Evolutionary conservation across 1,140 invertebrate genomes (phyloP).

Genomic region (Ips typographus): DNA sequence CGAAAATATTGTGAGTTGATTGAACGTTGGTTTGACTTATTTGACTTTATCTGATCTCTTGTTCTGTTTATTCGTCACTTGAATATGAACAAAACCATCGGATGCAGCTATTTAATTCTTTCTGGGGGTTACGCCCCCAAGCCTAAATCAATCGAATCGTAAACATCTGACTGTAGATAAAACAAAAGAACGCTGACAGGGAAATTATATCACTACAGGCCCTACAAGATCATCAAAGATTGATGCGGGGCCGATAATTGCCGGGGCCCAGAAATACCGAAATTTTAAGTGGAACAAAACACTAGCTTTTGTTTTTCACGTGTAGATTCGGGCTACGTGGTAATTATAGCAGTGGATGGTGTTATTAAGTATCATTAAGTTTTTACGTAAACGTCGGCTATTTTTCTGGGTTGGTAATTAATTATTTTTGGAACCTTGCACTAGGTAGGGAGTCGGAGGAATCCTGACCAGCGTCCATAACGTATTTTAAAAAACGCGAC

Average conservation of each 20-base stretch:
- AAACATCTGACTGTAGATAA: background rate
- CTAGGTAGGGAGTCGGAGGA: background rate
- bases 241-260: conserved; percentile 25
- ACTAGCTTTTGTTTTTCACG: conserved; percentile 20
- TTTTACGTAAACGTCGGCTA: conserved; percentile 31
- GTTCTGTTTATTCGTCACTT: too few relatives aligned
- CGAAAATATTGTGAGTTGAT: too few relatives aligned
- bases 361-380: conserved; percentile 35
- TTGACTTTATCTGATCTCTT: too few relatives aligned
- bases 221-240: conserved; percentile 15
- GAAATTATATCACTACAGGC: conserved; percentile 16
- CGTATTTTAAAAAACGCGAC: conserved; percentile 5
- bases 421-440: conserved; percentile 17
- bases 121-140: too few relatives aligned
- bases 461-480: background rate
- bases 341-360: conserved; percentile 27
- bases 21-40: too few relatives aligned
- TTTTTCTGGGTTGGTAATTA: conserved; percentile 23
- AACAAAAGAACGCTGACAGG: conserved; percentile 14
- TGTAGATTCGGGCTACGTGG: conserved; percentile 16
- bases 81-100: too few relatives aligned
- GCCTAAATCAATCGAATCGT: too few relatives aligned
- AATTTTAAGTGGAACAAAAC: conserved; percentile 32
- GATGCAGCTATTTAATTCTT: too few relatives aligned
- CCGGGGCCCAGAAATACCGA: conserved; percentile 8